Conservation (phyloP, 2,797 vertebrate species). For the Garrulus glandarius region DNA sequence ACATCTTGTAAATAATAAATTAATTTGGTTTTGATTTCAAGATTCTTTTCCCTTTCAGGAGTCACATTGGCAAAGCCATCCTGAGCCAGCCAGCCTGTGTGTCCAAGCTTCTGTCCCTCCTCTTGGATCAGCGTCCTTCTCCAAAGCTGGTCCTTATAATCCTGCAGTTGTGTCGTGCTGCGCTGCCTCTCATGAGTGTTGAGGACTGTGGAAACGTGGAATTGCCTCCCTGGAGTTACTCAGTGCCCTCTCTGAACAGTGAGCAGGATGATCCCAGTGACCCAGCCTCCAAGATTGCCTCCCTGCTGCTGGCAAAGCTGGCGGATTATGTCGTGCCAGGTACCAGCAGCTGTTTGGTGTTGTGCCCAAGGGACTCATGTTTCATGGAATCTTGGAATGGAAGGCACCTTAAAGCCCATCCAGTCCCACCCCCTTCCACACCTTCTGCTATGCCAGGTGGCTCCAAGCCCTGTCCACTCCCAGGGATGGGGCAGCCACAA, state of each 20-base stretch:
- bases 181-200: conserved; percentile 96
- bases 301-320: conserved; percentile 92
- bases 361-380: accelerated
- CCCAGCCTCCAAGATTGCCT: conserved; percentile 94
- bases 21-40: neutral
- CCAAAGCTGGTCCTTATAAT: conserved; percentile 99
- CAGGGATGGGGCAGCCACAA: neutral
- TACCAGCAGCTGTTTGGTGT: conserved; percentile 30
- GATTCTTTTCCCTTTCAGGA: conserved; percentile 77
- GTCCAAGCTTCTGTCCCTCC: conserved; percentile 94
- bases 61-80: conserved; percentile 98
- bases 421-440: neutral
- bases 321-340: conserved; percentile 98
- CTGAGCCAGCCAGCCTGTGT: conserved; percentile 97
- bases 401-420: neutral
- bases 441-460: neutral
- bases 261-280: conserved; percentile 94
- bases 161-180: conserved; percentile 93
- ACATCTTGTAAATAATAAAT: neutral
- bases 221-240: conserved; percentile 96
- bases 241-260: conserved; percentile 88
- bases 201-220: conserved; percentile 98
- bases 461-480: accelerated
- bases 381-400: neutral
- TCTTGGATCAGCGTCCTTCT: conserved; percentile 95